Percentiles rank a stretch among this genome's conserved stretches.
phyloP scores from a whole-genome alignment of 2,888 invertebrate genomes.

The Nephrocerus scutellatus region DNA sequence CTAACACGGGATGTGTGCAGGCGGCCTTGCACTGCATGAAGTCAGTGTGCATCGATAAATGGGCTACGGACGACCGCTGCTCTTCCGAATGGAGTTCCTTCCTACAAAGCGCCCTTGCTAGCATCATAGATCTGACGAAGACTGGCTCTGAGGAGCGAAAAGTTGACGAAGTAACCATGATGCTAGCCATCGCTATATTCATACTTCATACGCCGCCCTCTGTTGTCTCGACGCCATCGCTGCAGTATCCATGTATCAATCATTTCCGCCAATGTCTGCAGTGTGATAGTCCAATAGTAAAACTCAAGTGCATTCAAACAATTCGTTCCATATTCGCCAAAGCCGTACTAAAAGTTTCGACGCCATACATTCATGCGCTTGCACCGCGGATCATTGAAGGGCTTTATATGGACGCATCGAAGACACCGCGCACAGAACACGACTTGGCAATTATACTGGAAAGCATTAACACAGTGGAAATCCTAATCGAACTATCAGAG shows the following conservation, averaged over 20 bases:
- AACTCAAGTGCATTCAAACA: conserved; percentile 71
- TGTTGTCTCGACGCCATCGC: conserved; percentile 68
- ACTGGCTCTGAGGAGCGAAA: conserved; percentile 65
- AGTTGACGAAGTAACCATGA: conserved; percentile 77
- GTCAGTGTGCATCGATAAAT: conserved; percentile 58
- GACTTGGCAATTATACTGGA: conserved; percentile 67
- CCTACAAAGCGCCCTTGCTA: conserved; percentile 81
- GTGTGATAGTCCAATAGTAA: conserved; percentile 59
- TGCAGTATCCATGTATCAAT: conserved; percentile 88
- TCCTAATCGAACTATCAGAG: conserved; percentile 65
- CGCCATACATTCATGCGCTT: conserved; percentile 73
- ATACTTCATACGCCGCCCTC: conserved; percentile 74
- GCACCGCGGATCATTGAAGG: conserved; percentile 73
- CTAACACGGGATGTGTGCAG: conserved; percentile 65
- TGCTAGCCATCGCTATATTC: conserved; percentile 83
- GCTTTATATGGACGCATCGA: conserved; percentile 59
- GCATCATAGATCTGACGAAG: conserved; percentile 84
- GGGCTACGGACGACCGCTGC: conserved; percentile 57
- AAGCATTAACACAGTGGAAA: conserved; percentile 67
- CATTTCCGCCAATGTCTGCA: conserved; percentile 80
- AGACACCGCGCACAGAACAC: conserved; percentile 56
- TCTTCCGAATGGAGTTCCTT: conserved; percentile 69
- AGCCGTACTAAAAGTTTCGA: conserved; percentile 61
- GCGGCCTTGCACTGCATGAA: conserved; percentile 73
- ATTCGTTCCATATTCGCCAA: conserved; percentile 70